phyloP scores from a whole-genome alignment of 1,140 invertebrate species.

The Drosophila baimaii region DNA sequence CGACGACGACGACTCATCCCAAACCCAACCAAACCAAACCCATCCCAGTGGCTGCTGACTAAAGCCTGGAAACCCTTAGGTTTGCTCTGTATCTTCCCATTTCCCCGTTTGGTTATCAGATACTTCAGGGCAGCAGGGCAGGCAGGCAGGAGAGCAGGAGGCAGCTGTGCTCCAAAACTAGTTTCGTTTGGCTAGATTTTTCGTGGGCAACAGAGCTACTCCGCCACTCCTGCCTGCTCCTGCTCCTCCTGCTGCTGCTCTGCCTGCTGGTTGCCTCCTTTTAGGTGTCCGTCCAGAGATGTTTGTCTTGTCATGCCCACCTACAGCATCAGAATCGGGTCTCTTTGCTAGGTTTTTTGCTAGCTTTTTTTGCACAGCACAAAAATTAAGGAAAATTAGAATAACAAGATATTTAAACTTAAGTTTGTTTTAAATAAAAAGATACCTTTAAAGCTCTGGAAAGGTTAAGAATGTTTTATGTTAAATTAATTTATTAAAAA shows the following conservation, averaged over 20 bases:
- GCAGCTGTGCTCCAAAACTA: slow-evolving; percentile 51
- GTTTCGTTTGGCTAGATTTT: slow-evolving; percentile 70
- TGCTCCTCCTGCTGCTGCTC: slow-evolving; percentile 17
- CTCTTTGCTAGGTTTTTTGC: slow-evolving; percentile 1
- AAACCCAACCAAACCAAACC: slow-evolving; percentile 2
- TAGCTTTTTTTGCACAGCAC: neutral
- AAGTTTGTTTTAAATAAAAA: too few species aligned
- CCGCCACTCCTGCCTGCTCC: slow-evolving; percentile 16
- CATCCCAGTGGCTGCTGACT: slow-evolving; percentile 9
- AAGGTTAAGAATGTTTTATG: too few species aligned
- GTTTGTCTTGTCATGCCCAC: slow-evolving; percentile 66
- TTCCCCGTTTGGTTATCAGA: slow-evolving; percentile 52
- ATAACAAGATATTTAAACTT: neutral
- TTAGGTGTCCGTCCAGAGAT: slow-evolving; percentile 46
- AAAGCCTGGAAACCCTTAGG: slow-evolving; percentile 36
- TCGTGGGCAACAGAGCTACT: slow-evolving; percentile 45
- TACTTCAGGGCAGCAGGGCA: neutral
- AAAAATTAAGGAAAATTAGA: neutral
- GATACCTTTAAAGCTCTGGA: too few species aligned
- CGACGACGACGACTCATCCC: slow-evolving; percentile 34
- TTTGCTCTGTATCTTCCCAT: slow-evolving; percentile 35
- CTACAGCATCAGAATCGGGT: slow-evolving; percentile 49
- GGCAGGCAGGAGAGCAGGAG: too few species aligned
- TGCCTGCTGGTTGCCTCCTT: slow-evolving; percentile 38
- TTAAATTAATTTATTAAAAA: neutral